Evolutionary conservation across 2,113 vertebrate genomes (phyloP).

Genomic region (Argyrosomus japonicus): DNA sequence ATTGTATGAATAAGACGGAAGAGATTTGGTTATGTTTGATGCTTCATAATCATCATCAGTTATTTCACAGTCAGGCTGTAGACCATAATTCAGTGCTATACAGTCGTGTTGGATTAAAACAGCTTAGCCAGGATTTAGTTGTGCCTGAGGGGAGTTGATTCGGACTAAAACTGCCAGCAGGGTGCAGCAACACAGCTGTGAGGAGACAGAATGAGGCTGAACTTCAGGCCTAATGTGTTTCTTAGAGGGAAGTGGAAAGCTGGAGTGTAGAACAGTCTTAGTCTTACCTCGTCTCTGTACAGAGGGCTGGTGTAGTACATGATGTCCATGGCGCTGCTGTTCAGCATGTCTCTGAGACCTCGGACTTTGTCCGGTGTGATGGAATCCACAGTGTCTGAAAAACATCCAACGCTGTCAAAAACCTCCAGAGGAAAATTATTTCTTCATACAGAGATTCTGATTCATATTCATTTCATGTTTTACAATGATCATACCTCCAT

Average conservation of each 20-base stretch:
- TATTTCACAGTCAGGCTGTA: not conserved
- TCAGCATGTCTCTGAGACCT: slow-evolving; percentile 95
- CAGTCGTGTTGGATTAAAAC: slow-evolving; percentile 4
- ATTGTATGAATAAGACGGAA: not conserved
- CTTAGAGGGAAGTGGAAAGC: not conserved
- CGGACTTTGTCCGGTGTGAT: slow-evolving; percentile 97
- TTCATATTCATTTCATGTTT: not conserved
- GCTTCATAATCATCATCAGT: not conserved
- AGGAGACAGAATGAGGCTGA: not conserved
- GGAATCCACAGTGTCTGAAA: slow-evolving; percentile 94
- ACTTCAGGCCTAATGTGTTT: not conserved
- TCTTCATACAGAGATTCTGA: not conserved
- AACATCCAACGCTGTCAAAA: not conserved
- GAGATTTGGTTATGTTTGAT: not conserved
- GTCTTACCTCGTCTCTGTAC: slow-evolving; percentile 93
- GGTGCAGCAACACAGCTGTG: not conserved
- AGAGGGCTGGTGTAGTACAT: slow-evolving; percentile 99
- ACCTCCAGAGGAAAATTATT: not conserved
- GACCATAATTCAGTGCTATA: not conserved
- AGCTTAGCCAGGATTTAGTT: not conserved
- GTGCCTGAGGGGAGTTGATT: not conserved
- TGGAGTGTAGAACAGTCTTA: not conserved
- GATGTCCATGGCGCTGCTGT: slow-evolving; percentile 99
- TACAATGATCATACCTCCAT: slow-evolving; percentile 87
- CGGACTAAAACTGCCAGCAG: not conserved